Conservation (phyloP, 2,113 vertebrate species). For the Typhlomys cinereus region DNA sequence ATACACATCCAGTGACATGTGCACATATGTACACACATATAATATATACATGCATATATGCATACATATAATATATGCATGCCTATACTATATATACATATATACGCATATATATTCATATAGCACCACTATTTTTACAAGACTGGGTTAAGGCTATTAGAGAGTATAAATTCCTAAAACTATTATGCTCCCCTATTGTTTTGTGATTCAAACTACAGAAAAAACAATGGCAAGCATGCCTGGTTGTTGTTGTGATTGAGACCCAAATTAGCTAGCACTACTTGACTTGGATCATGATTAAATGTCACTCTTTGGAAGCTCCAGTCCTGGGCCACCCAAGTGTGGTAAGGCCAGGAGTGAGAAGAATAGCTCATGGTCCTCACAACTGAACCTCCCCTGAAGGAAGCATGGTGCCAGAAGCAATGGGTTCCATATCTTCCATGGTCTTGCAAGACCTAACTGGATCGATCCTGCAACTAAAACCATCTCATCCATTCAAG, state of each 20-base stretch:
- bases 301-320: constrained; percentile 39
- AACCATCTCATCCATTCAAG: constrained; percentile 55
- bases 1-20: too few species aligned
- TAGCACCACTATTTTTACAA: not conserved
- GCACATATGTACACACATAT: not conserved
- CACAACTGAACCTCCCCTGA: not conserved
- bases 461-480: constrained; percentile 57
- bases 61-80: not conserved
- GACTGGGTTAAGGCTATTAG: not conserved
- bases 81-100: not conserved
- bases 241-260: not conserved
- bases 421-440: constrained; percentile 55
- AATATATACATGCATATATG: not conserved
- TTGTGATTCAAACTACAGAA: constrained; percentile 34
- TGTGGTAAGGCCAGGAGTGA: not conserved
- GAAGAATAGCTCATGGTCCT: not conserved
- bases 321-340: constrained; percentile 28
- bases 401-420: not conserved
- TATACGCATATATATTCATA: not conserved
- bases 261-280: not conserved
- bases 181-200: not conserved
- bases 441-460: constrained; percentile 22
- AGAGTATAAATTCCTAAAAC: not conserved
- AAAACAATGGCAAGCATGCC: not conserved
- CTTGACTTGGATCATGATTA: constrained; percentile 22